Conservation (phyloP, 2,113 vertebrate species). For the Tonatia bakeri region DNA sequence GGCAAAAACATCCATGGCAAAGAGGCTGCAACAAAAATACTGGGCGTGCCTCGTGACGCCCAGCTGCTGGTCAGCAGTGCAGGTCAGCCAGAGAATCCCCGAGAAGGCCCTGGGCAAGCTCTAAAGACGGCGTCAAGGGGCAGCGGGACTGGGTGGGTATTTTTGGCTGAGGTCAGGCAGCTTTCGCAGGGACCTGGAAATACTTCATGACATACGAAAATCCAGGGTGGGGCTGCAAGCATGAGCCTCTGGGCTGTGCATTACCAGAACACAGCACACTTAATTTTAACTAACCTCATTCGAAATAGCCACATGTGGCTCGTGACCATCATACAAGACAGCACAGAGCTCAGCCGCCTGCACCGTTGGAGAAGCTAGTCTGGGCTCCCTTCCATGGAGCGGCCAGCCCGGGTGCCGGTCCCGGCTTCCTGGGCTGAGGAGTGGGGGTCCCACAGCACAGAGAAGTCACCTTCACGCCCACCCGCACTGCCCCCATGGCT, state of each 20-base stretch:
- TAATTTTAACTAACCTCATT: neutral
- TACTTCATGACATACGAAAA: neutral
- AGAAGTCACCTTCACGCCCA: neutral
- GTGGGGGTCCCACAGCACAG: neutral
- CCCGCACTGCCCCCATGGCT: neutral
- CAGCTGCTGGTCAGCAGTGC: neutral
- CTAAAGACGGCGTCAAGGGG: neutral
- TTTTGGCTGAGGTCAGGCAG: neutral
- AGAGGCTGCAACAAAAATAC: neutral
- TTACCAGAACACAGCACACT: neutral
- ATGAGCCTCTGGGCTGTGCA: neutral
- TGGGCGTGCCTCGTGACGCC: too few species aligned
- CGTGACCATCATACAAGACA: neutral
- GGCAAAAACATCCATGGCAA: neutral
- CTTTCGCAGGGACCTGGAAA: neutral
- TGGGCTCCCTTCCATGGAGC: neutral
- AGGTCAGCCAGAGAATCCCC: accelerated
- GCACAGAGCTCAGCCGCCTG: neutral
- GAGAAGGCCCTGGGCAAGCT: neutral
- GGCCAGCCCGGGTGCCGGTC: neutral
- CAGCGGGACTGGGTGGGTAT: neutral
- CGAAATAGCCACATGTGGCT: neutral
- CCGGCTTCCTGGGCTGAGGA: neutral
- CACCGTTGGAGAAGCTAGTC: neutral
- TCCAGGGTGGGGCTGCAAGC: neutral